Percentiles rank a stretch among this genome's conserved stretches.
Conservation (phyloP, 2,797 vertebrate species). For the Lagocephalus sceleratus region DNA sequence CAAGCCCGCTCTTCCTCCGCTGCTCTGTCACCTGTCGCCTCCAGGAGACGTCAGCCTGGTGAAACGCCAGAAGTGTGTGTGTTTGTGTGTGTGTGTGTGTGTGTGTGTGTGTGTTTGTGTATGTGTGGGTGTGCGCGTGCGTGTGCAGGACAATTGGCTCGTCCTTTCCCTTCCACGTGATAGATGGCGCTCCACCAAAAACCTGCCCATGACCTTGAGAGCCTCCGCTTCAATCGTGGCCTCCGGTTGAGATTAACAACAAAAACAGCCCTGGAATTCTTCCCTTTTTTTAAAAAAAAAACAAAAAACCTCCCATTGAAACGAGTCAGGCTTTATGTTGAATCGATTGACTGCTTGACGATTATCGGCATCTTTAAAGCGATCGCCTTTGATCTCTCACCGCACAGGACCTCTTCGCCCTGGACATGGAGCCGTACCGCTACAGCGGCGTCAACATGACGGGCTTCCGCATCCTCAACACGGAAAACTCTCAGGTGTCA, state of each 20-base stretch:
- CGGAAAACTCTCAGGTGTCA: constrained; percentile 91
- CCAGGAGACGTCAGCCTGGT: constrained; percentile 65
- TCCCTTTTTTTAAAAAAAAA: background rate
- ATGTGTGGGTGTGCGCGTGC: no score
- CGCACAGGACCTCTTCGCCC: constrained; percentile 90
- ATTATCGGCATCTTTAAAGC: background rate
- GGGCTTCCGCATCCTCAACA: constrained; percentile 94
- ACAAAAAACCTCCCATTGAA: background rate
- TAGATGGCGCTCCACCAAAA: constrained; percentile 71
- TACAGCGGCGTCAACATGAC: constrained; percentile 99
- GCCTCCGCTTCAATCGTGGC: constrained; percentile 30
- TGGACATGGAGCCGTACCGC: constrained; percentile 95
- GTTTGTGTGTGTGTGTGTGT: no score
- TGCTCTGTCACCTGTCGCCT: constrained; percentile 55
- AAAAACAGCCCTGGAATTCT: constrained; percentile 33
- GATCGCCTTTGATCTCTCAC: background rate
- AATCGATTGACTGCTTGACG: no score
- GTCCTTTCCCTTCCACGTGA: constrained; percentile 71
- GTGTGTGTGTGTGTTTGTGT: no score
- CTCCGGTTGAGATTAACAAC: constrained; percentile 42
- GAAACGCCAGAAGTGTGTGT: constrained; percentile 60
- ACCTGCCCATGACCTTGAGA: constrained; percentile 69
- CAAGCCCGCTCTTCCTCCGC: background rate
- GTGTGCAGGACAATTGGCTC: constrained; percentile 58
- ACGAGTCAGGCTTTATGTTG: background rate